Evolutionary conservation across 2,888 invertebrate genomes (phyloP), one percentile per base, ranked within the genome.

Genomic region (Andrena hattorfiana): DNA sequence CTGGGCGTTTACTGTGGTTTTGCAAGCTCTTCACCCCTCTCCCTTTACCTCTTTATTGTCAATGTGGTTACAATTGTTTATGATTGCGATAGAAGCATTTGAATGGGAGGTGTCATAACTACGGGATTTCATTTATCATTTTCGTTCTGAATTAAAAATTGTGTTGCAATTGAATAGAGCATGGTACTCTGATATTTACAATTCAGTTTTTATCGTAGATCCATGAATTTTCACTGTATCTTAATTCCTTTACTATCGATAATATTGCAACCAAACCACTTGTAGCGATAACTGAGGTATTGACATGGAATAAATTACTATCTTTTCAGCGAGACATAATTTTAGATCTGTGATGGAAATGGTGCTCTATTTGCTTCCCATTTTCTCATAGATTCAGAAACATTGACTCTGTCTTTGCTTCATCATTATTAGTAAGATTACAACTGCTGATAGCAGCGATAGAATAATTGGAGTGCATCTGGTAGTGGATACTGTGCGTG

Each of bases 271-370:
- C 26, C 35, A 2, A 6, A 49, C 10, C 32, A 16, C 28, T 20
- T 26, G n/a, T 23, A 56, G 49, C 26, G 48, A 16, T 54, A 69
- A 48, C n/a, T 32, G 49, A 48, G 30, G 63, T 51, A 56, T 63
- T 78, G 62, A n/a, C 23, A 56, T 68, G 16, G 32, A 7, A 56
- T 68, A 67, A 76, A 60, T 10, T 62, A 20, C 13, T 28, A 54
- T 16, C 23, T 2, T 28, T n/a, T 59, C 16, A n/a, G 20, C 20
- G 20, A 42, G 10, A 48, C 35, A 28, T 70, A 20, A 13, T 56
- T 59, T 59, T 26, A 23, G 20, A n/a, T 30, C 10, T 51, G 13
- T 13, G 13, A 60, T 32, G 30, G 3, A 26, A 20, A 56, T 5
- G 20, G n/a, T 59, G 35, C 2, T 26, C 59, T 42, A 69, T 42